A percentile compares a stretch with the other conserved stretches of the same genome.
These are phyloP conservation scores for Galeruca laticollis DNA, from an alignment of 2,888 invertebrate species.

Conservation along the genomic window DNA sequence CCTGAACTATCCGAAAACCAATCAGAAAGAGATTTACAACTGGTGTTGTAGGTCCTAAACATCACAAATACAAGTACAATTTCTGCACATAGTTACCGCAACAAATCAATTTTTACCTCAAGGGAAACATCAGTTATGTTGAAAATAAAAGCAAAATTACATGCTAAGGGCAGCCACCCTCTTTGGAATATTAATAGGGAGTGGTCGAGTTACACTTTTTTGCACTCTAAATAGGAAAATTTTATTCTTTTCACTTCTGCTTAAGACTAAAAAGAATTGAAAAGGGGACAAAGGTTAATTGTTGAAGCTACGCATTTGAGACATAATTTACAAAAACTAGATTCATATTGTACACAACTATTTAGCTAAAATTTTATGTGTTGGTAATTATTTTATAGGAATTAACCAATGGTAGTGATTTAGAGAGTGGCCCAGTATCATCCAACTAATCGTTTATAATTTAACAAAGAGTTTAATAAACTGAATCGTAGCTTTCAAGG, in stretches of 20 bases:
- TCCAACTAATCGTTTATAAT: too few relatives aligned
- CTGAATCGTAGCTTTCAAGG: too few relatives aligned
- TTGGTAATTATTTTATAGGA: too few relatives aligned
- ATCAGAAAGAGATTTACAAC: neutral
- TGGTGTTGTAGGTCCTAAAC: neutral
- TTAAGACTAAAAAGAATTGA: neutral
- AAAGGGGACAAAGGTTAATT: neutral
- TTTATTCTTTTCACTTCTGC: neutral
- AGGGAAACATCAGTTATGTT: conserved; percentile 13
- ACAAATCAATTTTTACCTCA: conserved; percentile 12
- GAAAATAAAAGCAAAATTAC: conserved; percentile 11
- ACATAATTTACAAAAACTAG: neutral
- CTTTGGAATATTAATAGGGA: conserved; percentile 19
- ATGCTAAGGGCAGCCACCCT: conserved; percentile 10
- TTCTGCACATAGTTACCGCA: conserved; percentile 1
- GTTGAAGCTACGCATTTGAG: neutral
- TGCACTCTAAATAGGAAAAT: neutral
- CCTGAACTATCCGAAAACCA: neutral
- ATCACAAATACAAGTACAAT: conserved; percentile 1
- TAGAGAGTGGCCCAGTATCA: too few relatives aligned
- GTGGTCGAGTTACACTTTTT: conserved; percentile 9
- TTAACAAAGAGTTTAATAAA: too few relatives aligned
- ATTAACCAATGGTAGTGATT: too few relatives aligned
- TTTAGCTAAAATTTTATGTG: too few relatives aligned
- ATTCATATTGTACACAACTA: too few relatives aligned